Percentiles rank a stretch among this genome's conserved stretches.
phyloP scores from a whole-genome alignment of 2,797 vertebrate genomes.

The Cyprinella venusta region DNA sequence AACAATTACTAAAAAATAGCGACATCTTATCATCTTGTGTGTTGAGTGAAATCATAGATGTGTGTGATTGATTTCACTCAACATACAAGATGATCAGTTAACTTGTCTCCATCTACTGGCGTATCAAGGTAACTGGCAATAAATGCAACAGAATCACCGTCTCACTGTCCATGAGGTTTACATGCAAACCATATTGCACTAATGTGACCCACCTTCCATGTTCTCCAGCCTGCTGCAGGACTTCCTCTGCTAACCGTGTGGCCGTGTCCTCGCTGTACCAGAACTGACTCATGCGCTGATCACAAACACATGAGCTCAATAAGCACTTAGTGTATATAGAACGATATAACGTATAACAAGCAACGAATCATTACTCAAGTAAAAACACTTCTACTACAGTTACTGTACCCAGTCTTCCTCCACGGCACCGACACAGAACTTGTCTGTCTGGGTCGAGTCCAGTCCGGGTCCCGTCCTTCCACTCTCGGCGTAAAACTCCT shows the following conservation, averaged over 20 bases:
- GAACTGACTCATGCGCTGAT: slow-evolving; percentile 93
- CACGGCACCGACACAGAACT: slow-evolving; percentile 82
- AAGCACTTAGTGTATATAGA: background rate
- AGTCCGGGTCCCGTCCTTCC: slow-evolving; percentile 58
- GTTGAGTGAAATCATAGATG: no score
- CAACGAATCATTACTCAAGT: background rate
- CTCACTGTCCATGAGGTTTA: background rate
- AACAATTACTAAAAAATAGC: no score
- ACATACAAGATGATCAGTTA: background rate
- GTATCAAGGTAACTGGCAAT: background rate
- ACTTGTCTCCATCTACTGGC: background rate
- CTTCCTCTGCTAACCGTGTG: slow-evolving; percentile 82
- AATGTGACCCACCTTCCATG: slow-evolving; percentile 83
- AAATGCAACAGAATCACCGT: background rate
- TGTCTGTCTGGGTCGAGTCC: slow-evolving; percentile 32
- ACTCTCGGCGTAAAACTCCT: slow-evolving; percentile 87
- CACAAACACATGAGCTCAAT: background rate
- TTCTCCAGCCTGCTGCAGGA: slow-evolving; percentile 79
- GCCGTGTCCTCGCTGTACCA: slow-evolving; percentile 94
- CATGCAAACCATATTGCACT: background rate
- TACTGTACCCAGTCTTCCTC: slow-evolving; percentile 91
- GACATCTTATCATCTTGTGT: no score
- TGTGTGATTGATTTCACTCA: no score
- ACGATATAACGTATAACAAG: no score
- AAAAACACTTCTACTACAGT: background rate